Percentiles rank a stretch among this genome's conserved stretches.
Conservation (phyloP, 2,888 invertebrate species). For the Cheilosia vernalis region DNA sequence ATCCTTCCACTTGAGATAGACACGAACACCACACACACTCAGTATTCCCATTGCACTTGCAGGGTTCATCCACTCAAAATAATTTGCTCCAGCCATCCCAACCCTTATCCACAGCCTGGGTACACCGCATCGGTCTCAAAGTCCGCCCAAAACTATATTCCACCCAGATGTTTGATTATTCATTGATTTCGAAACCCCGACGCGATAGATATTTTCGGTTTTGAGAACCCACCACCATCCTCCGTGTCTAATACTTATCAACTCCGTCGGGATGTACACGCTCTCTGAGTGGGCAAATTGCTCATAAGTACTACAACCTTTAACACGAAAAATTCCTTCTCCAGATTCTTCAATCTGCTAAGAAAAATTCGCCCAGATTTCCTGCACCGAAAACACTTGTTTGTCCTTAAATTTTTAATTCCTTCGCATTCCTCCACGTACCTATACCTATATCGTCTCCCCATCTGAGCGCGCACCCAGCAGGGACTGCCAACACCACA, state of each 20-base stretch:
- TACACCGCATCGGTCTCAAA: no score
- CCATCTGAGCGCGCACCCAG: background rate
- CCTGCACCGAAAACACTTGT: slow-evolving; percentile 54
- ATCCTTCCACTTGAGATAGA: no score
- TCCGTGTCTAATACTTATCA: slow-evolving; percentile 31
- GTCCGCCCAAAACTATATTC: background rate
- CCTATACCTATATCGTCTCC: background rate
- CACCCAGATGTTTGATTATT: background rate
- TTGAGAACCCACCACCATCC: slow-evolving; percentile 1
- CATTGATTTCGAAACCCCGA: background rate
- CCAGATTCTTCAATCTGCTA: slow-evolving; percentile 52
- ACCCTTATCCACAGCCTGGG: no score
- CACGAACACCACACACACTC: no score
- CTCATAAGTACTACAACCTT: slow-evolving; percentile 10
- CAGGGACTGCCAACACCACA: slow-evolving; percentile 59
- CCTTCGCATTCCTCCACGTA: slow-evolving; percentile 63
- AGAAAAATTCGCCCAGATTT: slow-evolving; percentile 64
- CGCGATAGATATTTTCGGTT: background rate
- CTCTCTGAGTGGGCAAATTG: background rate
- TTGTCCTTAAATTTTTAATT: slow-evolving; percentile 73
- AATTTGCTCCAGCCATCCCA: no score
- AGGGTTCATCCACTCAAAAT: no score
- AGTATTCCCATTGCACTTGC: no score
- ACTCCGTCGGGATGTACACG: slow-evolving; percentile 17
- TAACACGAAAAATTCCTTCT: slow-evolving; percentile 24